Conservation (phyloP, 1,140 invertebrate species). For the Calliopsis andreniformis region DNA sequence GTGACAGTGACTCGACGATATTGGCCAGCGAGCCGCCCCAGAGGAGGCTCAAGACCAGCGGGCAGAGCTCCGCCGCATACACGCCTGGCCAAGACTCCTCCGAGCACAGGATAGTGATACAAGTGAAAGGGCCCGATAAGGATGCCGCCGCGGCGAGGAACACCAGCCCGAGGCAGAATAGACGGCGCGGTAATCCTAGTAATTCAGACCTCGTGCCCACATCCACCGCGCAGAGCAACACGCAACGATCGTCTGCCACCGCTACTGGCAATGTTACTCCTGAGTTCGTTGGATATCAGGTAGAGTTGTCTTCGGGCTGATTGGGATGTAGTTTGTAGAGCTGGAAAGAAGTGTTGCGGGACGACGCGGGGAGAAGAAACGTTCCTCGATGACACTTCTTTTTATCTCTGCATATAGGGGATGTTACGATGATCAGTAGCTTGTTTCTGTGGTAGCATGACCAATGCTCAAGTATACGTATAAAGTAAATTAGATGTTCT, state of each 20-base stretch:
- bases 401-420: too few species aligned
- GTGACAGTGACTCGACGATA: constrained; percentile 91
- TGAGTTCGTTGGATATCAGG: constrained; percentile 79
- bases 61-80: constrained; percentile 71
- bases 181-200: constrained; percentile 63
- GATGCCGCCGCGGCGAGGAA: constrained; percentile 73
- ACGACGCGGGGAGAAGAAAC: too few species aligned
- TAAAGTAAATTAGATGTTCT: too few species aligned
- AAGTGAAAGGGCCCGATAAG: constrained; percentile 89
- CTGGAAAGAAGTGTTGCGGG: too few species aligned
- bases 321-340: too few species aligned
- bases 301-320: constrained; percentile 28
- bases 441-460: too few species aligned
- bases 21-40: constrained; percentile 89
- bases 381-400: too few species aligned
- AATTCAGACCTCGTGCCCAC: constrained; percentile 52
- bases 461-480: too few species aligned
- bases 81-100: constrained; percentile 80
- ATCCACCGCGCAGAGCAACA: constrained; percentile 46
- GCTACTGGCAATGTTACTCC: constrained; percentile 70
- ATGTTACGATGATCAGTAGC: too few species aligned
- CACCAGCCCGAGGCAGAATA: constrained; percentile 71
- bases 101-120: constrained; percentile 91
- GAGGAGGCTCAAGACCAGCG: constrained; percentile 82
- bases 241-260: constrained; percentile 55